Conservation (phyloP, 2,113 vertebrate genomes). For the Orycteropus afer region DNA sequence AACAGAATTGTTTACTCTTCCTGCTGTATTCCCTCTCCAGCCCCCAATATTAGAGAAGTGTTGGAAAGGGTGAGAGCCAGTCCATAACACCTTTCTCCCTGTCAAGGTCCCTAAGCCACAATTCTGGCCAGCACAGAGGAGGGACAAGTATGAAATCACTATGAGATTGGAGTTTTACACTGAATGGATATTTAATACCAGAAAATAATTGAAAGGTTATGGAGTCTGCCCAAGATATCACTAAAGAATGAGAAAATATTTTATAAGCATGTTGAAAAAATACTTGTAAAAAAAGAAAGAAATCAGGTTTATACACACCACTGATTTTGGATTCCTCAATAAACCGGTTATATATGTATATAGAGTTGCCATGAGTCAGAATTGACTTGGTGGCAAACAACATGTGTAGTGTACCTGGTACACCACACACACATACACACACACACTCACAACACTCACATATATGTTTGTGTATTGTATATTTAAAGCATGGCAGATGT, state of each 20-base stretch:
- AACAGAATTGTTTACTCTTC: not conserved
- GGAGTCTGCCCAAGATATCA: not conserved
- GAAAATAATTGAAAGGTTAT: not conserved
- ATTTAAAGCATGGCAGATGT: not conserved
- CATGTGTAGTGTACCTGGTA: not conserved
- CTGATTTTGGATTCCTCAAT: not conserved
- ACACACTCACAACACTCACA: not conserved
- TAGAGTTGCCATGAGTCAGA: not conserved
- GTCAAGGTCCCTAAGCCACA: not conserved
- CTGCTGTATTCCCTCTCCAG: too few species aligned
- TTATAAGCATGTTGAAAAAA: not conserved
- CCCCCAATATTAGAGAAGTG: not conserved
- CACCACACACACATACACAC: not conserved
- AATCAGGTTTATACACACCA: not conserved
- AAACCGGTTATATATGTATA: not conserved
- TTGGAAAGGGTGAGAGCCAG: not conserved
- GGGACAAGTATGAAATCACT: not conserved
- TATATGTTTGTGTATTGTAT: rapidly evolving
- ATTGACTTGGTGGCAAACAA: not conserved
- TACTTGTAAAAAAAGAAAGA: not conserved
- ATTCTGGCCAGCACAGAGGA: not conserved
- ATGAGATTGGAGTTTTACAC: not conserved
- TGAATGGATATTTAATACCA: not conserved
- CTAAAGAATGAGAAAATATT: not conserved
- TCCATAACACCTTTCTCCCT: not conserved